Percentiles rank a stretch among this genome's conserved stretches.
Conservation (phyloP, 2,888 invertebrate species). For the Elaeidobius kamerunicus region DNA sequence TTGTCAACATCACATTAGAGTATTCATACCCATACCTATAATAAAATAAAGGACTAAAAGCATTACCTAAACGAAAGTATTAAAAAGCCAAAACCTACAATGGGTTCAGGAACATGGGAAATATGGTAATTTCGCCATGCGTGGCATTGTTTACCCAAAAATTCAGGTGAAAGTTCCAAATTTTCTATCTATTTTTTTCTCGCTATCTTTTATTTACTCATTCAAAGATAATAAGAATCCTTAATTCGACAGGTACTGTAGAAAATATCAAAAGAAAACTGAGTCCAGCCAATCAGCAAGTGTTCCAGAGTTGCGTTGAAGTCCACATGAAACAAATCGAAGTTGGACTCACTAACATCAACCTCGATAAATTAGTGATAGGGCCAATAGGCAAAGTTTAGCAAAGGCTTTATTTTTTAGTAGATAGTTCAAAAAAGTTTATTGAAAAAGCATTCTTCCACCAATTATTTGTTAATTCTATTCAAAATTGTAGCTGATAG, state of each 20-base stretch:
- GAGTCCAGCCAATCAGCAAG: slow-evolving; percentile 68
- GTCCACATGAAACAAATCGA: slow-evolving; percentile 89
- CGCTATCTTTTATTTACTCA: too few relatives aligned
- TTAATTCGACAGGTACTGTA: slow-evolving; percentile 57
- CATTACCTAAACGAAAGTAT: too few relatives aligned
- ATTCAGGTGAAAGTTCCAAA: too few relatives aligned
- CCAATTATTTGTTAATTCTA: slow-evolving; percentile 3
- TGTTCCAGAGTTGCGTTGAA: slow-evolving; percentile 86
- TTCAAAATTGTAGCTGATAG: too few relatives aligned
- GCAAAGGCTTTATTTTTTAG: slow-evolving; percentile 12
- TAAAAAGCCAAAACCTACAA: too few relatives aligned
- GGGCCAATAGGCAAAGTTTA: slow-evolving; percentile 27
- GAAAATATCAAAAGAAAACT: slow-evolving; percentile 82
- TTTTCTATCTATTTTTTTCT: too few relatives aligned
- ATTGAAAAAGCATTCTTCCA: slow-evolving; percentile 2
- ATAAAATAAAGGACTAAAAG: too few relatives aligned
- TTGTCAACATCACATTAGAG: too few relatives aligned
- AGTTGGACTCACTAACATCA: slow-evolving; percentile 57
- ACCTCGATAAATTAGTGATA: slow-evolving; percentile 28
- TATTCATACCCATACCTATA: too few relatives aligned
- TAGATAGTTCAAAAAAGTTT: slow-evolving; percentile 3
- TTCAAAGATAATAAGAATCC: background rate
- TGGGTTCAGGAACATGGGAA: too few relatives aligned
- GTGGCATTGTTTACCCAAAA: too few relatives aligned
- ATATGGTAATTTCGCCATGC: too few relatives aligned